Percentiles rank a stretch among this genome's conserved stretches.
phyloP scores from a whole-genome alignment of 1,140 invertebrate genomes.

The Bombus pascuorum region DNA sequence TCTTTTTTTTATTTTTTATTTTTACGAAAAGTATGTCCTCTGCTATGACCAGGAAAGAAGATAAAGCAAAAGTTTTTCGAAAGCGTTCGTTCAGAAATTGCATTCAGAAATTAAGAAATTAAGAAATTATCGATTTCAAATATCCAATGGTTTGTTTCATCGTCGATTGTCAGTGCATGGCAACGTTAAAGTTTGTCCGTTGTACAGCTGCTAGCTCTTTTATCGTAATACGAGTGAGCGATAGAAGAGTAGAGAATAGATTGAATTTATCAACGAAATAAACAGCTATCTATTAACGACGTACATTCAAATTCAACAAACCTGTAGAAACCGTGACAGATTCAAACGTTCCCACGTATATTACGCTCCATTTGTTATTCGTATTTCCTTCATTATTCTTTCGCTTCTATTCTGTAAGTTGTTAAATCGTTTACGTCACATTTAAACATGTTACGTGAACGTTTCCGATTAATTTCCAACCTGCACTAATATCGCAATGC shows the following conservation, averaged over 20 bases:
- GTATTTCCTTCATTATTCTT: conserved; percentile 23
- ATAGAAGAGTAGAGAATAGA: background rate
- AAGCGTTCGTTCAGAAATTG: too few relatives aligned
- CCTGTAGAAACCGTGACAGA: conserved; percentile 1
- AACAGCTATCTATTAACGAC: conserved; percentile 12
- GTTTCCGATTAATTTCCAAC: background rate
- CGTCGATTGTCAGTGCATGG: too few relatives aligned
- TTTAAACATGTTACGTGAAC: background rate
- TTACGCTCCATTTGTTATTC: conserved; percentile 7
- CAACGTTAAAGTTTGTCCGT: background rate
- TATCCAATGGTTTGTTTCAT: too few relatives aligned
- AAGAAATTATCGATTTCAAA: too few relatives aligned
- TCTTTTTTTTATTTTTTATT: too few relatives aligned
- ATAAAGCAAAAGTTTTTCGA: too few relatives aligned
- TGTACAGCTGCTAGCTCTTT: background rate
- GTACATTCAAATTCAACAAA: background rate
- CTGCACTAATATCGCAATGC: background rate
- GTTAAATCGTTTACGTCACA: background rate
- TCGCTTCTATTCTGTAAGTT: background rate
- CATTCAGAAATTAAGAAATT: too few relatives aligned
- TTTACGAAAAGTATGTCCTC: too few relatives aligned
- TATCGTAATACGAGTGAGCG: too few relatives aligned
- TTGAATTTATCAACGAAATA: conserved; percentile 20
- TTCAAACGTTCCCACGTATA: background rate
- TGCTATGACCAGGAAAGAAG: too few relatives aligned